phyloP scores from a whole-genome alignment of 1,140 invertebrate species.

The Pemphigus obesinymphae region DNA sequence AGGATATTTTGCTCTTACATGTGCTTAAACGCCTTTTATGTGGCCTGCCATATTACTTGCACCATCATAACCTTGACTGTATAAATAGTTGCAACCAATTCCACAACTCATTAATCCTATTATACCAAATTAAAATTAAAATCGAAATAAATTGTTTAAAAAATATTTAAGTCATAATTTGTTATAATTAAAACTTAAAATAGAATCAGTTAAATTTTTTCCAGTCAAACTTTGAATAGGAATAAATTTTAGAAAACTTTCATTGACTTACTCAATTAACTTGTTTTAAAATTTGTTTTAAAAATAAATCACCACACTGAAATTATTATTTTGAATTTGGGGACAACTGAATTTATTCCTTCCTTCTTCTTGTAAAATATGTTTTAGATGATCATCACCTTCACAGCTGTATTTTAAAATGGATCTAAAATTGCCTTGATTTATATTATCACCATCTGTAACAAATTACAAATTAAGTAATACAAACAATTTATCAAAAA shows the following conservation, averaged over 20 bases:
- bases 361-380: not conserved
- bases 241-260: not conserved
- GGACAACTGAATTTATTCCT: not conserved
- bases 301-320: not conserved
- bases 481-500: not conserved
- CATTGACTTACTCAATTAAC: no score
- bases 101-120: slow-evolving; percentile 4
- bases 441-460: not conserved
- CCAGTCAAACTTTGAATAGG: not conserved
- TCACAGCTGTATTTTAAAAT: not conserved
- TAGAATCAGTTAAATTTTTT: not conserved
- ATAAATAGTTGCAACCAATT: not conserved
- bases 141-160: not conserved
- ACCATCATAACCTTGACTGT: not conserved
- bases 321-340: not conserved
- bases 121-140: not conserved
- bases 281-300: no score
- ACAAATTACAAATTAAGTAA: not conserved
- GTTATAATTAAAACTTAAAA: not conserved
- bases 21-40: not conserved
- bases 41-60: slow-evolving; percentile 1
- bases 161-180: not conserved
- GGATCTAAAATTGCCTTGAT: not conserved
- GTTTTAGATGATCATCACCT: not conserved
- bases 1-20: not conserved